phyloP scores from a whole-genome alignment of 2,888 invertebrate genomes.

The Cistogaster globosa region DNA sequence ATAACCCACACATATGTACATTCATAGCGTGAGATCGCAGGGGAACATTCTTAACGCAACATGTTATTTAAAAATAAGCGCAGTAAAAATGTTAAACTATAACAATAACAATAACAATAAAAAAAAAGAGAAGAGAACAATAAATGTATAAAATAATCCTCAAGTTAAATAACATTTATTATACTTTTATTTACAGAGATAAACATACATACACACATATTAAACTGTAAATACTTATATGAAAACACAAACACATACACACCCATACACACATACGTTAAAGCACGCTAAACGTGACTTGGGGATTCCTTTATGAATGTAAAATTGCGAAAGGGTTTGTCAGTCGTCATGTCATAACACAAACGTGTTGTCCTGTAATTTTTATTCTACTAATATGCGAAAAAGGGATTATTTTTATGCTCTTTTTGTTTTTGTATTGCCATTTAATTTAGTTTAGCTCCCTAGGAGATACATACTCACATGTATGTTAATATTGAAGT shows the following conservation, averaged over 20 bases:
- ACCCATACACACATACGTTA: not conserved
- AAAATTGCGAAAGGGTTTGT: slow-evolving; percentile 49
- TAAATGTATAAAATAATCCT: slow-evolving; percentile 58
- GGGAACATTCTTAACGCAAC: slow-evolving; percentile 51
- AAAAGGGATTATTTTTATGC: slow-evolving; percentile 24
- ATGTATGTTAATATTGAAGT: not conserved
- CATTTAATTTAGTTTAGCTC: slow-evolving; percentile 11
- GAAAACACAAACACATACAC: not conserved
- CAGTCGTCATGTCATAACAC: slow-evolving; percentile 38
- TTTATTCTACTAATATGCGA: not conserved
- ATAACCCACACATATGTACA: not conserved
- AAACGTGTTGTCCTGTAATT: slow-evolving; percentile 40
- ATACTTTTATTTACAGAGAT: slow-evolving; percentile 5
- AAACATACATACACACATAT: not conserved
- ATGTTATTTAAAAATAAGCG: slow-evolving; percentile 56
- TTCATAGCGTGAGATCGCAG: not conserved
- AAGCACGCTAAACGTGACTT: not conserved
- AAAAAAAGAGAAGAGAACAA: slow-evolving; percentile 21
- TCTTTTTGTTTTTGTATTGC: not conserved
- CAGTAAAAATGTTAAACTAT: slow-evolving; percentile 54
- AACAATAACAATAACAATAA: slow-evolving; percentile 60
- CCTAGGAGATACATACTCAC: not conserved
- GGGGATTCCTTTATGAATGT: slow-evolving; percentile 36
- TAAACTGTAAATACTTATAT: not conserved
- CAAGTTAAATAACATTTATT: slow-evolving; percentile 62